These are phyloP conservation scores for Lepetodrilus schrolli DNA, from an alignment of 2,888 invertebrate species.

Conservation along the genomic window DNA sequence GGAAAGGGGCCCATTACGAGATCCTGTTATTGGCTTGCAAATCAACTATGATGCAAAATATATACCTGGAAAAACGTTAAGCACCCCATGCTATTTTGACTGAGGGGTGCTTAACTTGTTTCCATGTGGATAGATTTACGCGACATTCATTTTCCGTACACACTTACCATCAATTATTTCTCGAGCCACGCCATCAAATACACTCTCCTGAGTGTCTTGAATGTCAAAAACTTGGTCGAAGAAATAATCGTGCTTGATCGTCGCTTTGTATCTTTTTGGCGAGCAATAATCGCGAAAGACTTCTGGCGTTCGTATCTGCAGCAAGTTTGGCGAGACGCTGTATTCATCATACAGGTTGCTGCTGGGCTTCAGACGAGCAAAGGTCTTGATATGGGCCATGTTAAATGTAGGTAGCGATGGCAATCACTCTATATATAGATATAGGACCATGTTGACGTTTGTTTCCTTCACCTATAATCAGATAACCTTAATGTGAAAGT, in stretches of 20 bases:
- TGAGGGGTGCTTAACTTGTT: too few relatives aligned
- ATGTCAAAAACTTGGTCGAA: conserved; percentile 65
- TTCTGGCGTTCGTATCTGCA: conserved; percentile 58
- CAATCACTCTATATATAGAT: neutral
- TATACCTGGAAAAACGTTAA: too few relatives aligned
- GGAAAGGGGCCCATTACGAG: too few relatives aligned
- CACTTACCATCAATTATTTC: conserved; percentile 67
- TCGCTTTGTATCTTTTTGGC: conserved; percentile 43
- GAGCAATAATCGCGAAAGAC: conserved; percentile 50
- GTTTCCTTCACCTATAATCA: neutral
- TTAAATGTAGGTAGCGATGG: neutral
- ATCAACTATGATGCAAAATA: too few relatives aligned
- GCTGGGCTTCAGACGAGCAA: conserved; percentile 67
- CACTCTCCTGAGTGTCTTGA: conserved; percentile 60
- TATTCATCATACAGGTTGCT: conserved; percentile 59
- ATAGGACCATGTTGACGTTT: neutral
- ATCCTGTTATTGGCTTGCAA: too few relatives aligned
- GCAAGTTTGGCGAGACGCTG: conserved; percentile 47
- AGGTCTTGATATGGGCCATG: conserved; percentile 71
- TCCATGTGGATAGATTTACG: too few relatives aligned
- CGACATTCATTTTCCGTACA: too few relatives aligned
- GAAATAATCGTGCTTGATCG: conserved; percentile 66
- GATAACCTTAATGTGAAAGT: neutral
- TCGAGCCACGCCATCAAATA: conserved; percentile 64
- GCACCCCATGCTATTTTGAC: too few relatives aligned